phyloP scores from a whole-genome alignment of 1,140 invertebrate species.

The Caenorhabditis tropicalis region DNA sequence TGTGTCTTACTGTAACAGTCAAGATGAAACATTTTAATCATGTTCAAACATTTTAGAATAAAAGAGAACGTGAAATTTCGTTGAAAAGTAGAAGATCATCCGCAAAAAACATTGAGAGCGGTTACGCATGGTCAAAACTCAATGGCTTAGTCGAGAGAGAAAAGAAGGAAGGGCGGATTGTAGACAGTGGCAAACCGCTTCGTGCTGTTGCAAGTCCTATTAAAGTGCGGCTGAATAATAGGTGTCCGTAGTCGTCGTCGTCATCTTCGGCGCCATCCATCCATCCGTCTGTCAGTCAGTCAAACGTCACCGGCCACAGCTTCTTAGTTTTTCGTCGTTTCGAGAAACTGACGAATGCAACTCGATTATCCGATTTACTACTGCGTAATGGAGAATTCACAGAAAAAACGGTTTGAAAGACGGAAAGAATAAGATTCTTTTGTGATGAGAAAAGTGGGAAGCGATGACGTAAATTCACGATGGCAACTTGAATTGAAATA shows the following conservation, averaged over 20 bases:
- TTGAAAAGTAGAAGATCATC: neutral
- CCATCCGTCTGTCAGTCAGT: constrained; percentile 18
- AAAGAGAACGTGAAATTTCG: neutral
- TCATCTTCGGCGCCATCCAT: neutral
- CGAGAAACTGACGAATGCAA: constrained; percentile 40
- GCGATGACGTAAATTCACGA: constrained; percentile 7
- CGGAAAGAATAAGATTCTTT: constrained; percentile 2
- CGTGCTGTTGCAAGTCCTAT: constrained; percentile 36
- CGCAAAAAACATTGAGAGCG: neutral
- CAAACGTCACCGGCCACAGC: neutral
- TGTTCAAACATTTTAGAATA: no score
- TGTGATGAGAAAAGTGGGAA: constrained; percentile 20
- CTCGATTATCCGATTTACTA: constrained; percentile 42
- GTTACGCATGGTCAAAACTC: neutral
- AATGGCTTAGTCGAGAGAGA: constrained; percentile 11
- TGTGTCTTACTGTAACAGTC: neutral
- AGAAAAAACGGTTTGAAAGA: constrained; percentile 29
- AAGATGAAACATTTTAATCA: neutral
- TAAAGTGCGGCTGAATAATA: constrained; percentile 42
- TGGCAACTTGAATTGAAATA: neutral
- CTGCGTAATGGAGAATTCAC: neutral
- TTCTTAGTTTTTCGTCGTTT: constrained; percentile 1
- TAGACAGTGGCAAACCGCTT: constrained; percentile 40
- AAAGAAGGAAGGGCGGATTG: neutral
- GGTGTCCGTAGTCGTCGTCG: constrained; percentile 13